Evolutionary conservation across 1,140 invertebrate species (phyloP).

Genomic region (Octopus bimaculoides): DNA sequence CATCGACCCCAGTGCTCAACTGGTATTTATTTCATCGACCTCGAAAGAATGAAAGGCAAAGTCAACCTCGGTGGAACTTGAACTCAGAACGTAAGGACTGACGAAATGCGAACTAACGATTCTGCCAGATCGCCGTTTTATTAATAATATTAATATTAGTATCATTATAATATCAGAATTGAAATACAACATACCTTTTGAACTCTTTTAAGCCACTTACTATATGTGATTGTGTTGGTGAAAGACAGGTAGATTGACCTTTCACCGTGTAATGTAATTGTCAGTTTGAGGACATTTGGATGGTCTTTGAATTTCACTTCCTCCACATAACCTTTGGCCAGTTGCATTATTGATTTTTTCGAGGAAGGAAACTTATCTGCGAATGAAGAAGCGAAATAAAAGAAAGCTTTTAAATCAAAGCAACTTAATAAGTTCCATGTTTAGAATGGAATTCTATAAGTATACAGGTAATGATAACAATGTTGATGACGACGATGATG

Average conservation of each 20-base stretch:
- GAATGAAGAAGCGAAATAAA: slow-evolving; percentile 21
- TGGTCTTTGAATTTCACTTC: slow-evolving; percentile 52
- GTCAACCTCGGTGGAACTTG: too few relatives aligned
- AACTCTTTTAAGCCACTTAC: slow-evolving; percentile 50
- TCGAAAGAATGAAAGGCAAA: too few relatives aligned
- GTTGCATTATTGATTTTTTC: slow-evolving; percentile 47
- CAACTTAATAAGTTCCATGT: too few relatives aligned
- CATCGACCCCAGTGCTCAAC: too few relatives aligned
- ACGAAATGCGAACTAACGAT: too few relatives aligned
- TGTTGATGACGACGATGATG: too few relatives aligned
- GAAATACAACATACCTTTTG: slow-evolving; percentile 45
- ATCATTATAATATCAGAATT: background rate
- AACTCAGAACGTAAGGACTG: too few relatives aligned
- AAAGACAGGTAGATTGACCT: slow-evolving; percentile 53
- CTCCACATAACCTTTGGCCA: slow-evolving; percentile 54
- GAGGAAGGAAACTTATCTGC: slow-evolving; percentile 46
- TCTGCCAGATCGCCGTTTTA: too few relatives aligned
- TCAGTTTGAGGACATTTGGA: slow-evolving; percentile 48
- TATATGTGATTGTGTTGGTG: slow-evolving; percentile 39
- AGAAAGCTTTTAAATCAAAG: background rate
- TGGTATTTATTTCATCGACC: too few relatives aligned
- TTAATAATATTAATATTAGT: background rate
- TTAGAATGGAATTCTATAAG: too few relatives aligned
- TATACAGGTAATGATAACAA: too few relatives aligned
- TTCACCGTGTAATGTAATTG: slow-evolving; percentile 46